phyloP scores from a whole-genome alignment of 2,113 vertebrate genomes.

The Tupaia chinensis region DNA sequence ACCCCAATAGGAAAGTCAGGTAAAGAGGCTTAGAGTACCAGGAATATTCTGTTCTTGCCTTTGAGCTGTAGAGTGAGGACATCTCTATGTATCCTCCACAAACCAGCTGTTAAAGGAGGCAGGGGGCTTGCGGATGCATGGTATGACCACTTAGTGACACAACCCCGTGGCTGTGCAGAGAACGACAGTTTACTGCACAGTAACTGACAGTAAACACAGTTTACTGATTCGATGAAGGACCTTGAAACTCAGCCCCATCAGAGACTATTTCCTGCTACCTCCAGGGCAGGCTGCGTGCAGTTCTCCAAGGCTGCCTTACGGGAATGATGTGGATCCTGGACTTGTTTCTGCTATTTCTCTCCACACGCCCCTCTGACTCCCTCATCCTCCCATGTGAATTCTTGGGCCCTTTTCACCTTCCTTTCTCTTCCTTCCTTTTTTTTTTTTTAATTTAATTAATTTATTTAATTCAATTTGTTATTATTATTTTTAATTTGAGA shows the following conservation, averaged over 20 bases:
- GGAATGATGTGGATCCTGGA: accelerated
- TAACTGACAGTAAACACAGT: no score
- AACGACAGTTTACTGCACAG: background rate
- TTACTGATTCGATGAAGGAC: background rate
- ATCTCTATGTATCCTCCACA: background rate
- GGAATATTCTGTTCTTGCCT: background rate
- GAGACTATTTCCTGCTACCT: background rate
- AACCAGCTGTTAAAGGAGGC: background rate
- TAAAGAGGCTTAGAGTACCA: background rate
- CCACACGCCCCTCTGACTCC: background rate
- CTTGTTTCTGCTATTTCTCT: background rate
- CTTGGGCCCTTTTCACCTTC: background rate
- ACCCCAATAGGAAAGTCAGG: background rate
- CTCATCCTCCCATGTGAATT: background rate
- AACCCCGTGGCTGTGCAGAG: background rate
- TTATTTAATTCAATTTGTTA: no score
- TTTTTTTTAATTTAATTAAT: no score
- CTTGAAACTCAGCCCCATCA: background rate
- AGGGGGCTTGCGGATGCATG: background rate
- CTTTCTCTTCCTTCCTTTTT: no score
- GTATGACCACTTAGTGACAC: background rate
- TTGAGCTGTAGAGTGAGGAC: background rate
- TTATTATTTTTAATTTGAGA: no score
- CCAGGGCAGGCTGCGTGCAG: background rate
- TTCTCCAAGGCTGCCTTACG: background rate